Conservation (phyloP, 2,113 vertebrate species). For the Rallus limicola region DNA sequence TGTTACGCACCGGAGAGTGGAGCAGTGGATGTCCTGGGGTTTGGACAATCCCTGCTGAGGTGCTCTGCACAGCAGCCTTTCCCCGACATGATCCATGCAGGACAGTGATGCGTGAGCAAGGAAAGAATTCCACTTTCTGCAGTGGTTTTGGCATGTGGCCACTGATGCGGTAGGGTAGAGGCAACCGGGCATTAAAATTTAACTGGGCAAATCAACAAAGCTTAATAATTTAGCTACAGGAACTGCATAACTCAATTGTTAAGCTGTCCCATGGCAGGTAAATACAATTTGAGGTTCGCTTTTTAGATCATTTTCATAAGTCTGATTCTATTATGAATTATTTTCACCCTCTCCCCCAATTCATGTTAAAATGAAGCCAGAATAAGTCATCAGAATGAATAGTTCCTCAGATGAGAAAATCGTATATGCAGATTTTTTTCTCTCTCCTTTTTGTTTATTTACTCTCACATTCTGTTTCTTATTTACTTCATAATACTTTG, state of each 20-base stretch:
- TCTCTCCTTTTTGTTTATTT: not conserved
- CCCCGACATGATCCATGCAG: not conserved
- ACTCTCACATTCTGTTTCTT: not conserved
- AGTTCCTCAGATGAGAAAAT: not conserved
- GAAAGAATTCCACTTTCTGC: not conserved
- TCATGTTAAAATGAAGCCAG: not conserved
- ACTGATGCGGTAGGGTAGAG: not conserved
- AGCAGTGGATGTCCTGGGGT: not conserved
- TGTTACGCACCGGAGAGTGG: not conserved
- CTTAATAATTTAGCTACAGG: not conserved
- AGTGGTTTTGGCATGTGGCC: not conserved
- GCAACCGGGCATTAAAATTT: not conserved
- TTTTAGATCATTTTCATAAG: not conserved
- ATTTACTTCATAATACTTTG: not conserved
- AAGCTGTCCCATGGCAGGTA: not conserved
- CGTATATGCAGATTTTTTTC: not conserved
- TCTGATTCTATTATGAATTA: not conserved
- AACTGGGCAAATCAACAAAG: not conserved
- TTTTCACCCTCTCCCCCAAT: not conserved
- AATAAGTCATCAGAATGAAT: not conserved
- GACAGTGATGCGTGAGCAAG: rapidly evolving
- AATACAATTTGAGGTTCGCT: not conserved
- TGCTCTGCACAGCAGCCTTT: not conserved
- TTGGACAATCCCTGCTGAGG: not conserved
- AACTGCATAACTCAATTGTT: not conserved